Evolutionary conservation across 2,888 invertebrate genomes (phyloP), one percentile per base, ranked within the genome.

Genomic region (Xestia xanthographa): DNA sequence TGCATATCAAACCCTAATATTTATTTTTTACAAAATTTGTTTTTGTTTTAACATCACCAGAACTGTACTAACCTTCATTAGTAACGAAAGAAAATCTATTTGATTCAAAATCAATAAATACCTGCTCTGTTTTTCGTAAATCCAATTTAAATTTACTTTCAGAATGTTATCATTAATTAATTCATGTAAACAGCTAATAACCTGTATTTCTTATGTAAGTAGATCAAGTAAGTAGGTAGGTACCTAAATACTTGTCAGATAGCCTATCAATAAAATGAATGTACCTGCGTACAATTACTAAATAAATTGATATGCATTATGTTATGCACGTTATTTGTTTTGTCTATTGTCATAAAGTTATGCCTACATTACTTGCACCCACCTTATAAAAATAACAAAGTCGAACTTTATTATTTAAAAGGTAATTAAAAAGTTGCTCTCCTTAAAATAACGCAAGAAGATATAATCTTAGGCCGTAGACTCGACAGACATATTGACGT

Each of bases 401-500:
- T 14, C n/a, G 11, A 53, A 48, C 45, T 68, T 60, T 63, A 70
- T n/a, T 70, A 45, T 58, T 56, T 34, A 50, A 67, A 50, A 63
- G 26, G 29, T 69, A 43, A 77, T 81, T 72, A 82, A 66, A 72
- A 82, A 62, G 48, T 69, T 22, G n/a, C 43, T 79, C 63, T 72
- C 56, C 56, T 67, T 70, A 70, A 67, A 72, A 73, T 72, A 83
- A 83, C 38, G 73, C 43, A 73, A 75, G 60, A 75, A 82, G 75
- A 83, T 77, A 73, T 71, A 29, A 86, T 86, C 80, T 70, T 68
- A 67, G 22, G 38, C 69, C n/a, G 75, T 34, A 65, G 67, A 77
- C 62, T 71, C 20, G 67, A 72, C 72, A 74, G 76, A 84, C 77
- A 82, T 77, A 85, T 67, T 82, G 84, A 87, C 84, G 77, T 82